Evolutionary conservation across 2,888 invertebrate species (phyloP).

Genomic region (Polydrusus tereticollis): DNA sequence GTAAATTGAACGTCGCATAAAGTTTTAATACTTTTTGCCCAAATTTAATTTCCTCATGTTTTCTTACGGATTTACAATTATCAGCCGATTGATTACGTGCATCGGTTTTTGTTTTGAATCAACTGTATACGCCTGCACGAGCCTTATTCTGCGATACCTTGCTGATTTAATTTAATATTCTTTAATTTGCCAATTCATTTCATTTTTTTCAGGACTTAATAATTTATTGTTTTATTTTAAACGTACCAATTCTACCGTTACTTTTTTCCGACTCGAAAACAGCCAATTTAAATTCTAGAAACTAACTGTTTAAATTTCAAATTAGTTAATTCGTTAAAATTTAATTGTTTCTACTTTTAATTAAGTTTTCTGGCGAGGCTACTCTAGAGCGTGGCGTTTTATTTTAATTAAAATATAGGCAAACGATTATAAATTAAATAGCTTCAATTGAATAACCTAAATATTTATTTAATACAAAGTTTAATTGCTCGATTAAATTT

Average conservation of each 20-base stretch:
- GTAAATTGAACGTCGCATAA: too few relatives aligned
- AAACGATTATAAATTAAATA: neutral
- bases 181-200: neutral
- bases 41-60: too few relatives aligned
- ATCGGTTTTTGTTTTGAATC: too few relatives aligned
- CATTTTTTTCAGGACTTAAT: neutral
- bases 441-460: neutral
- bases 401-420: conserved; percentile 3
- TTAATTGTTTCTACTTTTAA: conserved; percentile 15
- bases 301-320: conserved; percentile 18
- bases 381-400: neutral
- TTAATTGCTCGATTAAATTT: neutral
- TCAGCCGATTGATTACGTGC: too few relatives aligned
- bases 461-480: neutral
- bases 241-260: neutral
- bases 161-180: neutral
- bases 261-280: neutral
- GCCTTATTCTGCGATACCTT: neutral
- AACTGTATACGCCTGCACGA: too few relatives aligned
- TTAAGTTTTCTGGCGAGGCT: neutral
- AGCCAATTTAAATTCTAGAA: conserved; percentile 12
- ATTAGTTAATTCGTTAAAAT: conserved; percentile 20
- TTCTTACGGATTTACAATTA: too few relatives aligned
- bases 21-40: too few relatives aligned
- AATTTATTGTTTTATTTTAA: neutral